These are phyloP conservation scores for Stenopsyche tienmushanensis DNA, from an alignment of 1,140 invertebrate species.

Conservation along the genomic window DNA sequence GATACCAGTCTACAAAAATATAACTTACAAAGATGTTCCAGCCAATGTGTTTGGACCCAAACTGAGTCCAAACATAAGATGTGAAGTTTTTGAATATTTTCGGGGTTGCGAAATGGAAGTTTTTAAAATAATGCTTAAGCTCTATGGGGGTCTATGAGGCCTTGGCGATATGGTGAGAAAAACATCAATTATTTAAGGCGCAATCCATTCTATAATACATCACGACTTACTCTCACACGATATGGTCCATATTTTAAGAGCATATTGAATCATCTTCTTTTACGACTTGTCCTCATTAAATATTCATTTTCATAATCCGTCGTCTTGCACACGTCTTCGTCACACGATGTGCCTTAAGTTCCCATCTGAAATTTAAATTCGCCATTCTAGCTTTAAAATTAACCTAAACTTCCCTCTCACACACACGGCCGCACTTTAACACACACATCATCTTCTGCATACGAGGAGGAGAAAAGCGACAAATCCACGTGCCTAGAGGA, in stretches of 20 bases:
- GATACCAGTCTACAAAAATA: no score
- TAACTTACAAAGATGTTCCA: no score
- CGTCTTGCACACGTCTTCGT: constrained; percentile 1
- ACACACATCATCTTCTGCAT: background rate
- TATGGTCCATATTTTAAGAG: background rate
- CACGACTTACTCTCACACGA: no score
- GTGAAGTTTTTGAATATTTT: no score
- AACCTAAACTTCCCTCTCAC: constrained; percentile 23
- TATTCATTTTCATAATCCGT: constrained; percentile 29
- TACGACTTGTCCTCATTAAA: constrained; percentile 18
- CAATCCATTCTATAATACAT: no score
- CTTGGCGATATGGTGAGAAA: no score
- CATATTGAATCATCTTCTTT: constrained; percentile 11
- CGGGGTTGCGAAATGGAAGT: no score
- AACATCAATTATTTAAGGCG: no score
- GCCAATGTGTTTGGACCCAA: no score
- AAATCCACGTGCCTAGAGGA: constrained; percentile 31
- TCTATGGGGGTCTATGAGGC: no score
- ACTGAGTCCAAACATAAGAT: no score
- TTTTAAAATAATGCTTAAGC: no score
- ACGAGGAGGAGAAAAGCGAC: constrained; percentile 4
- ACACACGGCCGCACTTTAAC: background rate
- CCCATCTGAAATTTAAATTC: constrained; percentile 35
- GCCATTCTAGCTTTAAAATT: constrained; percentile 26
- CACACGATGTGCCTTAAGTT: constrained; percentile 10